These are phyloP conservation scores for Trichomycterus rosablanca DNA, from an alignment of 2,113 vertebrate genomes.

Conservation along the genomic window DNA sequence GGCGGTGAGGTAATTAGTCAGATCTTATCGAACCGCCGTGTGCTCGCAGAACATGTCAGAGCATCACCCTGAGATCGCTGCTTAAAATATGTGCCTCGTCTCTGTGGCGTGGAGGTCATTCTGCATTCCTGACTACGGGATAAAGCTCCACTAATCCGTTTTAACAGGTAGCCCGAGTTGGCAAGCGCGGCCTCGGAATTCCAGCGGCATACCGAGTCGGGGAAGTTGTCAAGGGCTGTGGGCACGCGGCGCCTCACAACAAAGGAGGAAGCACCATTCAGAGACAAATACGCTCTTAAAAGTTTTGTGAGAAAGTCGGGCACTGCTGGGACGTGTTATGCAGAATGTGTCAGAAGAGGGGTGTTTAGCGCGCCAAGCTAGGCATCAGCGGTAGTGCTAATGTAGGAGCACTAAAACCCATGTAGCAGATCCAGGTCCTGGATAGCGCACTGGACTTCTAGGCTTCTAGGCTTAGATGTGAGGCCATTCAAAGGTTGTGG, in stretches of 20 bases:
- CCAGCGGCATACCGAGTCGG: constrained; percentile 77
- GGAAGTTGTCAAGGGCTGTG: constrained; percentile 73
- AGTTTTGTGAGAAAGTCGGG: constrained; percentile 64
- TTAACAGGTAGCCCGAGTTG: constrained; percentile 75
- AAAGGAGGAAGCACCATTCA: constrained; percentile 62
- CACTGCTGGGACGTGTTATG: constrained; percentile 53
- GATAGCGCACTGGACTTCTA: no score
- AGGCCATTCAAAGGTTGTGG: no score
- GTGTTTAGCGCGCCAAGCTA: constrained; percentile 23
- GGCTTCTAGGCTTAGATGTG: no score
- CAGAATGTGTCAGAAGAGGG: constrained; percentile 50
- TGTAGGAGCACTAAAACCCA: no score
- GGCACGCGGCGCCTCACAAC: constrained; percentile 60
- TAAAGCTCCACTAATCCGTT: constrained; percentile 83
- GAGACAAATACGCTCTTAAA: constrained; percentile 63
- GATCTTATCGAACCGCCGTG: constrained; percentile 31
- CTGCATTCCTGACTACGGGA: constrained; percentile 78
- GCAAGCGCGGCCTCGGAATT: constrained; percentile 73
- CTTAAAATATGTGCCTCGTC: constrained; percentile 65
- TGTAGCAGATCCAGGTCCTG: no score
- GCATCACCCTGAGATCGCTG: constrained; percentile 50
- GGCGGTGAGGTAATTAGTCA: constrained; percentile 32
- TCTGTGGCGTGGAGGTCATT: constrained; percentile 75
- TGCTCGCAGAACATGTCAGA: constrained; percentile 38
- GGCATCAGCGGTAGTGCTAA: no score